These are phyloP conservation scores for Leptinotarsa undecemlineata DNA, from an alignment of 1,140 invertebrate genomes.

Conservation along the genomic window DNA sequence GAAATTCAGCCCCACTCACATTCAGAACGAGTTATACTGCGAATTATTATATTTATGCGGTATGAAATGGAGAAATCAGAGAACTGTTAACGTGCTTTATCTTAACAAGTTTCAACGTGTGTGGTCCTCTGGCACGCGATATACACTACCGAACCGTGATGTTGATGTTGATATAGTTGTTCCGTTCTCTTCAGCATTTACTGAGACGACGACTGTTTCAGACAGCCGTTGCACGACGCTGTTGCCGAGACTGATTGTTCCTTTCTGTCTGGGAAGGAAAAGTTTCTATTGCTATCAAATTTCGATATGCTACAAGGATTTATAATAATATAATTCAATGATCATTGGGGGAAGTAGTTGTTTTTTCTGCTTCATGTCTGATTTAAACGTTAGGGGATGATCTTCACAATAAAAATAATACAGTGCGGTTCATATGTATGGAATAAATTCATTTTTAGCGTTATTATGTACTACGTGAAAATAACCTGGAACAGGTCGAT, in stretches of 20 bases:
- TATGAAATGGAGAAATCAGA: slow-evolving; percentile 27
- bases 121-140: slow-evolving; percentile 53
- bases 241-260: background rate
- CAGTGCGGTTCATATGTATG: too few species aligned
- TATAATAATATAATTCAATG: too few species aligned
- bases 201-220: slow-evolving; percentile 13
- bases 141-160: slow-evolving; percentile 28
- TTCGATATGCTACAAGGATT: too few species aligned
- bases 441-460: too few species aligned
- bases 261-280: too few species aligned
- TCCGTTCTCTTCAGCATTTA: slow-evolving; percentile 15
- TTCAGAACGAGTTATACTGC: slow-evolving; percentile 17
- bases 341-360: too few species aligned
- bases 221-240: slow-evolving; percentile 13
- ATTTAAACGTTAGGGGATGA: too few species aligned
- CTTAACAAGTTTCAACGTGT: slow-evolving; percentile 55
- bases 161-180: slow-evolving; percentile 23
- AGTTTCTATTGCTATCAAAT: too few species aligned
- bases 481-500: too few species aligned
- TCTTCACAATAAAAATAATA: too few species aligned
- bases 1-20: slow-evolving; percentile 1
- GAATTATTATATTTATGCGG: slow-evolving; percentile 26
- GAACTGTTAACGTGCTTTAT: slow-evolving; percentile 54
- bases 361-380: too few species aligned
- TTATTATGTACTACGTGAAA: too few species aligned